phyloP scores from a whole-genome alignment of 30 jellyfish, hydroid and myxozoan genomes.

The Aurelia sp. region DNA sequence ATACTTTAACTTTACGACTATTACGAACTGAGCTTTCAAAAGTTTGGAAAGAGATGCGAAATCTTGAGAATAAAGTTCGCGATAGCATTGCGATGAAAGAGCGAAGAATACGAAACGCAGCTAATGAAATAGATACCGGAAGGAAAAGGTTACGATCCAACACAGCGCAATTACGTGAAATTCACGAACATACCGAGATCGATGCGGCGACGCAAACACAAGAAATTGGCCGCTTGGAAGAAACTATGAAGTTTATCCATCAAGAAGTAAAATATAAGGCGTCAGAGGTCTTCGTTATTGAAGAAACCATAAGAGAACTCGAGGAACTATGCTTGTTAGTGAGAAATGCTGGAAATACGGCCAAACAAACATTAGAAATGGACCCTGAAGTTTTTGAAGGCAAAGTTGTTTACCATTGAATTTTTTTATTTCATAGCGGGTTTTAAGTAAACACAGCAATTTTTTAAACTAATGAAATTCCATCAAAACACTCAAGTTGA shows the following conservation, averaged over 20 bases:
- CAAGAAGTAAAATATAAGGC: constrained; percentile 70
- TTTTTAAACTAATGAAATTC: no score
- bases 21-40: constrained; percentile 60
- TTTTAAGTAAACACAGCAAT: no score
- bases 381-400: constrained; percentile 77
- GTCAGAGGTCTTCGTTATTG: constrained; percentile 59
- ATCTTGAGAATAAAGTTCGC: constrained; percentile 45
- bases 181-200: constrained; percentile 13
- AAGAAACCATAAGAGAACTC: constrained; percentile 61
- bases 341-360: constrained; percentile 35
- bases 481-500: no score
- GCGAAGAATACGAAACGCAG: constrained; percentile 64
- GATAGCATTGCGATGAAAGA: constrained; percentile 64
- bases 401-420: constrained; percentile 47
- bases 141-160: constrained; percentile 40
- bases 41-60: constrained; percentile 71
- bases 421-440: not conserved
- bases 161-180: constrained; percentile 63
- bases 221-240: constrained; percentile 65
- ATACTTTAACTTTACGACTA: constrained; percentile 50
- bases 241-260: constrained; percentile 55
- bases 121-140: constrained; percentile 64
- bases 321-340: constrained; percentile 48
- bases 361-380: constrained; percentile 58
- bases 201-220: constrained; percentile 34